A percentile compares a stretch with the other conserved stretches of the same genome.
phyloP scores from a whole-genome alignment of 1,140 invertebrate species.

The Megalopta genalis region DNA sequence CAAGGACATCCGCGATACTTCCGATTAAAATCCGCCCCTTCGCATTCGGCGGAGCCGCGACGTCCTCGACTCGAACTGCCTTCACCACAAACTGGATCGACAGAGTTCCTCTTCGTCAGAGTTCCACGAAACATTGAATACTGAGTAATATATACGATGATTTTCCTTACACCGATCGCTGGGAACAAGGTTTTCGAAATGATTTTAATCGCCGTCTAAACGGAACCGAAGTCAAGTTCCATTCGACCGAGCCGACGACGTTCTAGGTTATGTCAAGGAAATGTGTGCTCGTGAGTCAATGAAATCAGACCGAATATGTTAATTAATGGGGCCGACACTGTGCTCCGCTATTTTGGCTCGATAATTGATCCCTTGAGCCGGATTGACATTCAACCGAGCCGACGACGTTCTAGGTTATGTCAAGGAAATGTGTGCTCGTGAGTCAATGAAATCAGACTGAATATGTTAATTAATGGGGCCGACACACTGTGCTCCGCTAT shows the following conservation, averaged over 20 bases:
- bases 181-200: background rate
- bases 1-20: conserved; percentile 3
- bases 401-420: background rate
- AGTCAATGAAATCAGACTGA: conserved; percentile 18
- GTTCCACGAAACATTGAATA: conserved; percentile 59
- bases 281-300: conserved; percentile 14
- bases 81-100: background rate
- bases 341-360: background rate
- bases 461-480: conserved; percentile 11
- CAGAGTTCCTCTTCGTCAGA: conserved; percentile 43
- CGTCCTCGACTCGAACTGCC: conserved; percentile 13
- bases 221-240: background rate
- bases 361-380: background rate
- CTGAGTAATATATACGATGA: conserved; percentile 58
- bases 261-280: too few relatives aligned
- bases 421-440: conserved; percentile 9
- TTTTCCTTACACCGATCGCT: conserved; percentile 1
- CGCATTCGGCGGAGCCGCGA: background rate
- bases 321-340: conserved; percentile 10
- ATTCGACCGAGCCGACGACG: background rate
- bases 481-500: conserved; percentile 13
- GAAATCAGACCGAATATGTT: conserved; percentile 21
- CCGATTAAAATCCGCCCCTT: background rate
- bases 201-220: background rate
- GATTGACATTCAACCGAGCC: background rate